A percentile compares a stretch with the other conserved stretches of the same genome.
These are phyloP conservation scores for Sciaenops ocellatus DNA, from an alignment of 2,797 vertebrate species.

Conservation along the genomic window DNA sequence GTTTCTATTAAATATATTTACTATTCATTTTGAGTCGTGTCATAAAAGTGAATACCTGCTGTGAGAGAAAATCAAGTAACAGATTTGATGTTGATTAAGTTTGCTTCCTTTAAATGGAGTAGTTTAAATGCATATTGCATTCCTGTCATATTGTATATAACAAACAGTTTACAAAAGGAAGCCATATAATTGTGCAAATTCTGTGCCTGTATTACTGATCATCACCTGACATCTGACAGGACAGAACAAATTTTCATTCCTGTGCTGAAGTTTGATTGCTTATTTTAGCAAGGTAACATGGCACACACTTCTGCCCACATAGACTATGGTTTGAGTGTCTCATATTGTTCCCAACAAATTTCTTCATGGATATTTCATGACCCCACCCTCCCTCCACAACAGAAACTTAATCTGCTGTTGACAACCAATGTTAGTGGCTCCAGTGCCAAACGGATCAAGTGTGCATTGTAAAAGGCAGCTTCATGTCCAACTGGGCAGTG, in stretches of 20 bases:
- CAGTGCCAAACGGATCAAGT: constrained; percentile 68
- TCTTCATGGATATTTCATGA: constrained; percentile 56
- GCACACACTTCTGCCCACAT: background rate
- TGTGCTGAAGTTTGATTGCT: background rate
- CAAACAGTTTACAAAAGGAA: background rate
- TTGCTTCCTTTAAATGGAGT: background rate
- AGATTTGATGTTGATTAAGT: background rate
- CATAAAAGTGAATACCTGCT: background rate
- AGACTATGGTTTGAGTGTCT: background rate
- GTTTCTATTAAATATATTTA: constrained; percentile 52
- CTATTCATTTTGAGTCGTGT: constrained; percentile 13
- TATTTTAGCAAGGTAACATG: constrained; percentile 18
- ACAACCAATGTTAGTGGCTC: constrained; percentile 64
- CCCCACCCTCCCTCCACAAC: constrained; percentile 12
- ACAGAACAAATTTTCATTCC: background rate
- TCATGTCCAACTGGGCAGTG: constrained; percentile 49
- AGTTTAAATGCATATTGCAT: background rate
- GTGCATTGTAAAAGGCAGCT: constrained; percentile 66
- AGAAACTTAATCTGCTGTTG: constrained; percentile 73
- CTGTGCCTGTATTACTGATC: background rate
- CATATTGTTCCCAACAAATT: constrained; percentile 46
- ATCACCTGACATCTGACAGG: no score
- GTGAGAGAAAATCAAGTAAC: background rate
- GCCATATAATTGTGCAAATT: background rate
- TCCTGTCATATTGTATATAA: background rate